Percentiles rank a stretch among this genome's conserved stretches.
Evolutionary conservation across 2,113 vertebrate species (phyloP).

Genomic region (Heterocephalus glaber): DNA sequence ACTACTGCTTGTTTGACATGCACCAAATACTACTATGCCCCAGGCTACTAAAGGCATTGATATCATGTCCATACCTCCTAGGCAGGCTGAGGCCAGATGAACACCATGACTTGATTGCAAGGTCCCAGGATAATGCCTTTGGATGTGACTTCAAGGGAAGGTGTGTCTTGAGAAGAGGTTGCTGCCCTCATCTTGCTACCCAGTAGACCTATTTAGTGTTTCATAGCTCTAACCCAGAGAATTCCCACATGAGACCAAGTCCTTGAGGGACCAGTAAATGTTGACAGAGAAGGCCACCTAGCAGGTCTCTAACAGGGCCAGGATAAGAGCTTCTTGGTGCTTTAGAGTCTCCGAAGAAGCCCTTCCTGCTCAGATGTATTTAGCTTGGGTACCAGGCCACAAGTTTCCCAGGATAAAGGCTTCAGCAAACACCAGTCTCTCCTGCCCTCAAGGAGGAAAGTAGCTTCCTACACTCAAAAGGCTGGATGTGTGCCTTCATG

Average conservation of each 20-base stretch:
- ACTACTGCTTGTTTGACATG: neutral
- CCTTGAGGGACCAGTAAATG: conserved; percentile 1
- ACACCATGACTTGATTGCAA: conserved; percentile 10
- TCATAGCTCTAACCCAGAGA: conserved; percentile 25
- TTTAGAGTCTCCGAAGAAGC: conserved; percentile 53
- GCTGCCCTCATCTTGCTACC: conserved; percentile 35
- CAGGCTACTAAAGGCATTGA: neutral
- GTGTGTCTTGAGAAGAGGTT: neutral
- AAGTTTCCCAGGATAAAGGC: conserved; percentile 45
- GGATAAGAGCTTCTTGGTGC: conserved; percentile 53
- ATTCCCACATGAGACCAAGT: conserved; percentile 4
- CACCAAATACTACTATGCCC: neutral
- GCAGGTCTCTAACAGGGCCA: conserved; percentile 5
- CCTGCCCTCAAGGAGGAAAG: conserved; percentile 48
- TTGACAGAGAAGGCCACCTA: conserved; percentile 52
- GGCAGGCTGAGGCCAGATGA: conserved; percentile 14
- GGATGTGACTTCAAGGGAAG: conserved; percentile 26
- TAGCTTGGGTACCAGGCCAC: conserved; percentile 26
- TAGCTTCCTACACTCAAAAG: conserved; percentile 54
- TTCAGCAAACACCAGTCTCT: conserved; percentile 50
- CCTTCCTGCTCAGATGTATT: conserved; percentile 19
- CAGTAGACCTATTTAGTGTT: conserved; percentile 19
- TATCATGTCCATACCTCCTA: neutral
- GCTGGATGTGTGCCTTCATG: conserved; percentile 16
- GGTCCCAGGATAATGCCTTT: conserved; percentile 37